Conservation (phyloP, 2,113 vertebrate species). For the Setophaga coronata region DNA sequence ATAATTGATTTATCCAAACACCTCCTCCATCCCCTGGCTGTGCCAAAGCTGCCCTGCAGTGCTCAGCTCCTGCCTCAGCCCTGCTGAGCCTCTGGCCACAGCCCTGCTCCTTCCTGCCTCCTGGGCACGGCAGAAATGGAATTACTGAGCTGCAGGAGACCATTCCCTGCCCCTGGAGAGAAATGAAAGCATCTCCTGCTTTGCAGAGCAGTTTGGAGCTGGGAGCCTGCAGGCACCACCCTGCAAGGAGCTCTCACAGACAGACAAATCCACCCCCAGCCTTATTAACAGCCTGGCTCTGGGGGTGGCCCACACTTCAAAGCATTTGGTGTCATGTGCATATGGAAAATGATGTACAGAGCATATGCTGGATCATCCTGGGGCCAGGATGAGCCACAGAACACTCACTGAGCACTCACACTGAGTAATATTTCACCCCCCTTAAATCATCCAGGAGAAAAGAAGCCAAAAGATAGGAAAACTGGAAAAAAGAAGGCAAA, state of each 20-base stretch:
- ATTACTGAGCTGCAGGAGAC: not conserved
- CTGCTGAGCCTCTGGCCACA: not conserved
- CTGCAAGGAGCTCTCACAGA: not conserved
- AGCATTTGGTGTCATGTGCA: not conserved
- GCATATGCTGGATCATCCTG: not conserved
- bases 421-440: not conserved
- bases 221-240: not conserved
- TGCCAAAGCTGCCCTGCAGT: not conserved
- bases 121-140: not conserved
- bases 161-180: not conserved
- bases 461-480: not conserved
- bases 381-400: not conserved
- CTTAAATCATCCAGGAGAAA: not conserved
- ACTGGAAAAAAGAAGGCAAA: not conserved
- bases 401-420: not conserved
- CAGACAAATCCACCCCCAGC: conserved; percentile 18
- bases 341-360: not conserved
- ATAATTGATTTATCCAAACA: not conserved
- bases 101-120: not conserved
- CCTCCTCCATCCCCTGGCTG: not conserved
- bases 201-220: not conserved
- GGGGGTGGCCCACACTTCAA: not conserved
- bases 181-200: not conserved
- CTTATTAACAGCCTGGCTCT: not conserved
- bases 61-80: not conserved